Base-by-base conservation (phyloP, 2,888 invertebrate species). In the Argyresthia goedartella region DNA sequence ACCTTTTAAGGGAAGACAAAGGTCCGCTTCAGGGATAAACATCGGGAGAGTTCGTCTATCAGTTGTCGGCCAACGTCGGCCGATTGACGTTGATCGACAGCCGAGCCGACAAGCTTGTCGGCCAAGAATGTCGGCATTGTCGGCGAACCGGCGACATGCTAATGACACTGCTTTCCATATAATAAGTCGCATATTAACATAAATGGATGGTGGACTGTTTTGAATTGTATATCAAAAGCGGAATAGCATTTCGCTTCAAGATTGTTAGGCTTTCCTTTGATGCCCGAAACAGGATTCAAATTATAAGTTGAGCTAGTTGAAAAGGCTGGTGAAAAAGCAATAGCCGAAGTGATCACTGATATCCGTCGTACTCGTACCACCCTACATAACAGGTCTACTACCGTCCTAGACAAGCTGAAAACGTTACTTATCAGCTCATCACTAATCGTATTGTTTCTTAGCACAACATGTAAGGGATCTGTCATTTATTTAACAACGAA, bases 141-240 rank as follows among this genome's bases (percentile, higher is more conserved):
- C 66, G 68, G 67, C 66, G 69, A 66, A 66, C 64, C 25, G 67
- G 62, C 71, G 80, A 81, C 80, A 85, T 84, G 81, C 76, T 82
- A 84, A 84, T 81, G 75, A 67, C 66, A 63, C 77, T 76, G 76
- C 71, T 84, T 84, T 77, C 76, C 84, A 84, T 85, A 82, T 82
- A 82, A 82, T 81, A 81, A 77, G 73, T 73, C 71, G 48, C 36
- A 36, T 47, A 55, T 55, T 57, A 55, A 56, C 57, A 58, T 57
- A 58, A 57, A 54, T 57, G 54, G 57, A 55, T 54, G 57, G 50
- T 59, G 59, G 57, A 55, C 52, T 49, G 51, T 54, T 64, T 67
- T 66, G 66, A 62, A 71, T 68, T 75, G 71, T 60, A 56, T 57
- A 60, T 61, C 52, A 54, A 52, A 49, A 52, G 53, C 46, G 59